Evolutionary conservation across 1,140 invertebrate species (phyloP).

Genomic region (Bombus waltoni): DNA sequence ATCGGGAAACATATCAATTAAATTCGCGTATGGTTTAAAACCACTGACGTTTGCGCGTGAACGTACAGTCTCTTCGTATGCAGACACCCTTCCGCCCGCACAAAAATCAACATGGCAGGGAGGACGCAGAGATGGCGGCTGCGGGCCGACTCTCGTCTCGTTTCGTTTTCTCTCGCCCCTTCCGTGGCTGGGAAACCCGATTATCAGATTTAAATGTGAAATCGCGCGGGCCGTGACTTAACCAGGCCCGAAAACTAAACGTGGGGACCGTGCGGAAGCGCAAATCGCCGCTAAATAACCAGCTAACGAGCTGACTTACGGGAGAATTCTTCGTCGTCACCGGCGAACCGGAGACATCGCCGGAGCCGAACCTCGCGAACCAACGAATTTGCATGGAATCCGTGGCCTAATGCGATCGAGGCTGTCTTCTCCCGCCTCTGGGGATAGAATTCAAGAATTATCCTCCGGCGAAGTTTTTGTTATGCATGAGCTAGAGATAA

Average conservation of each 20-base stretch:
- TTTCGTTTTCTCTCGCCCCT: constrained; percentile 28
- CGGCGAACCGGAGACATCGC: constrained; percentile 21
- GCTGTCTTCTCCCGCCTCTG: not conserved
- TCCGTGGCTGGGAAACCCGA: constrained; percentile 50
- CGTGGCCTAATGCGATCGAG: not conserved
- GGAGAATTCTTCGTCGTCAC: constrained; percentile 57
- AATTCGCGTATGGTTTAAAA: not conserved
- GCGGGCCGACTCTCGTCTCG: constrained; percentile 22
- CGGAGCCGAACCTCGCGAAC: not conserved
- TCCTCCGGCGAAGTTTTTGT: constrained; percentile 14
- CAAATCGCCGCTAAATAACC: constrained; percentile 76
- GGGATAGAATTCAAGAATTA: constrained; percentile 3
- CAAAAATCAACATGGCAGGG: constrained; percentile 80
- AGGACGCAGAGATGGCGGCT: constrained; percentile 77
- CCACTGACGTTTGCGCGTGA: too few species aligned
- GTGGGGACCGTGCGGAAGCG: constrained; percentile 34
- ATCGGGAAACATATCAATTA: not conserved
- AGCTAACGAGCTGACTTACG: constrained; percentile 77
- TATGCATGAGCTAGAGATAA: constrained; percentile 26
- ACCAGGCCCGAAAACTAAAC: constrained; percentile 59
- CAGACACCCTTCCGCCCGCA: constrained; percentile 35
- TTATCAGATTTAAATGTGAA: constrained; percentile 77
- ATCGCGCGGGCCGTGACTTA: constrained; percentile 60
- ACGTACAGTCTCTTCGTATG: constrained; percentile 9
- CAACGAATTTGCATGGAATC: constrained; percentile 59